Base-by-base conservation (phyloP, 2,888 invertebrate species). In the Pollenia amentaria region DNA sequence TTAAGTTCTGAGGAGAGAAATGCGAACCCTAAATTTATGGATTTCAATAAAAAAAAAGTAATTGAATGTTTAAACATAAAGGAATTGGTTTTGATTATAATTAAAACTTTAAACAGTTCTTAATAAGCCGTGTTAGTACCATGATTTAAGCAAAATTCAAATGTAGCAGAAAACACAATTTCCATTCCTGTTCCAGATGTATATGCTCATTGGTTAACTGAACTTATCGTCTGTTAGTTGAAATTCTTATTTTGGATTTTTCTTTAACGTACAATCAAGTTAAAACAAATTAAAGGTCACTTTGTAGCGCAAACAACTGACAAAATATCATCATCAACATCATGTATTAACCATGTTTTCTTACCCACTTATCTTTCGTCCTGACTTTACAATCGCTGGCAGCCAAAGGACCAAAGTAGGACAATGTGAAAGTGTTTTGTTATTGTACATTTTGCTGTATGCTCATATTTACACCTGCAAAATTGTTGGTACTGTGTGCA, bases 271-370 rank as follows among this genome's bases (percentile, higher is more conserved):
- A 11, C 29, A 51, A 51, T 16, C 1, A 73, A 60, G 40, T 44
- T 60, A 0, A 60, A 53, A 60, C 40, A 84, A 78, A 73, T 84
- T 67, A 79, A 75, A 73, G 73, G 78, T 69, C 78, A 78, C 60
- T 73, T 67, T 65, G 57, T 57, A 55, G 51, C 14, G 67, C 40
- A 53, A 64, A 64, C 18, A 78, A 42, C 42, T 57, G 70, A 70
- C 53, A 77, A 77, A 72, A 64, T 16, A 77, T 55, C 53, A 53
- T 44, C 69, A 82, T 70, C 21, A 77, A 48, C 53, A 53, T 44
- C 69, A 82, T 62, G 53, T 44, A 64, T 77, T 62, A 62, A 70
- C 38, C 42, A 53, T 42, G 21, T 76, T 82, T 70, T 44, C 62
- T 38, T 75, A 46, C 55, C 29, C 76, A 38, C 70, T 73, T 57